These are phyloP conservation scores for Anoplophora glabripennis DNA, from an alignment of 1,140 invertebrate species.

Conservation along the genomic window DNA sequence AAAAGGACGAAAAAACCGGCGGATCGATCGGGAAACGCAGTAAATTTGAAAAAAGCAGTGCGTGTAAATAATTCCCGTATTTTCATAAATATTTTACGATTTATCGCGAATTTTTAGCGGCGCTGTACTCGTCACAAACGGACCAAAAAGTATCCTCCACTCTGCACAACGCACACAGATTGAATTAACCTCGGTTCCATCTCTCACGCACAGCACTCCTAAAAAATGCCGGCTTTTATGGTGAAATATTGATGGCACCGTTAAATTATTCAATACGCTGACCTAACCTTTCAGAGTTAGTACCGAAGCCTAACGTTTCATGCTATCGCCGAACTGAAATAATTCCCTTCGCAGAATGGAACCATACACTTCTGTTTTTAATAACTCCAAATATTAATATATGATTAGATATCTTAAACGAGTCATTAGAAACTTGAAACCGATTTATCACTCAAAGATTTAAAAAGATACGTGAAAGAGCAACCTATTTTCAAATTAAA, in stretches of 20 bases:
- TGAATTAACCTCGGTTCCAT: conserved; percentile 35
- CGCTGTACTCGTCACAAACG: conserved; percentile 30
- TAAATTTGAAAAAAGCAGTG: conserved; percentile 29
- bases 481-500: too few species aligned
- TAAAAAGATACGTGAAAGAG: too few species aligned
- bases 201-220: conserved; percentile 25
- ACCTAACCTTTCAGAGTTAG: conserved; percentile 30
- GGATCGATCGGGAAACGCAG: conserved; percentile 34
- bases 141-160: conserved; percentile 29
- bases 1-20: conserved; percentile 24
- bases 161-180: conserved; percentile 27
- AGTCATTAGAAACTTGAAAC: too few species aligned
- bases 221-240: conserved; percentile 33
- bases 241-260: conserved; percentile 36
- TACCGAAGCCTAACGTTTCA: too few species aligned
- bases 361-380: too few species aligned
- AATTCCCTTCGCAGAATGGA: too few species aligned
- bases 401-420: too few species aligned
- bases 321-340: too few species aligned
- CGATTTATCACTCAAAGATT: too few species aligned
- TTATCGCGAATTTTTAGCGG: conserved; percentile 29
- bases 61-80: conserved; percentile 26
- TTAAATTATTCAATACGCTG: conserved; percentile 35
- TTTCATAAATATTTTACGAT: conserved; percentile 34
- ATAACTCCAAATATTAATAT: too few species aligned